These are phyloP conservation scores for Aeoliscus strigatus DNA, from an alignment of 2,797 vertebrate genomes.

Conservation along the genomic window DNA sequence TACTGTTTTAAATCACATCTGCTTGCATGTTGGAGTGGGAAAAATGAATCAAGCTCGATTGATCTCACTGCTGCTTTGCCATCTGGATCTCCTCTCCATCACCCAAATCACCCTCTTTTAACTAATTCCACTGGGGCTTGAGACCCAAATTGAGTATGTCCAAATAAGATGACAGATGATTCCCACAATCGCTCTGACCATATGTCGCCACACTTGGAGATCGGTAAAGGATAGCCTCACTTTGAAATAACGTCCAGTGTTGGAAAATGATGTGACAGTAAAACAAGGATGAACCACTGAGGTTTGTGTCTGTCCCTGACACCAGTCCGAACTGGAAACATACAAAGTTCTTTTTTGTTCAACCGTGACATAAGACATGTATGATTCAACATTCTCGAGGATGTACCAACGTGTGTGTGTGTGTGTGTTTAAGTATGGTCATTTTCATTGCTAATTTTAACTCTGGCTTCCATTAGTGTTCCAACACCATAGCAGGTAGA, in stretches of 20 bases:
- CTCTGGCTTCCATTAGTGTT: too few species aligned
- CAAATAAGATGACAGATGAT: conserved; percentile 83
- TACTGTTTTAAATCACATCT: conserved; percentile 69
- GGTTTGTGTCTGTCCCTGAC: too few species aligned
- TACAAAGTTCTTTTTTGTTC: too few species aligned
- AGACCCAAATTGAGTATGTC: conserved; percentile 84
- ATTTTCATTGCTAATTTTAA: too few species aligned
- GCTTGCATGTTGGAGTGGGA: conserved; percentile 60
- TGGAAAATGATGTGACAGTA: conserved; percentile 34
- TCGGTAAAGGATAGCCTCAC: conserved; percentile 69
- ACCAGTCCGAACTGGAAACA: too few species aligned
- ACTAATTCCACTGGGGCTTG: conserved; percentile 73
- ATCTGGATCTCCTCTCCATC: conserved; percentile 71
- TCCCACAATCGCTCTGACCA: conserved; percentile 80
- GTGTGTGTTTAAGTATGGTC: too few species aligned
- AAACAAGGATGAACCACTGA: conserved; percentile 31
- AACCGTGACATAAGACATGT: too few species aligned
- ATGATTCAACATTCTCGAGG: too few species aligned
- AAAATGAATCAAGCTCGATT: conserved; percentile 64
- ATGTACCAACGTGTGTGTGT: too few species aligned
- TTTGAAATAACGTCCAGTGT: conserved; percentile 76
- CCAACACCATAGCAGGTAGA: too few species aligned
- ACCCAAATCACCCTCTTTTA: conserved; percentile 73
- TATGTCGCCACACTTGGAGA: conserved; percentile 80
- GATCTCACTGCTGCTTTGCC: conserved; percentile 69